These are phyloP conservation scores for Pecten maximus DNA, from an alignment of 2,888 invertebrate genomes.

Conservation along the genomic window DNA sequence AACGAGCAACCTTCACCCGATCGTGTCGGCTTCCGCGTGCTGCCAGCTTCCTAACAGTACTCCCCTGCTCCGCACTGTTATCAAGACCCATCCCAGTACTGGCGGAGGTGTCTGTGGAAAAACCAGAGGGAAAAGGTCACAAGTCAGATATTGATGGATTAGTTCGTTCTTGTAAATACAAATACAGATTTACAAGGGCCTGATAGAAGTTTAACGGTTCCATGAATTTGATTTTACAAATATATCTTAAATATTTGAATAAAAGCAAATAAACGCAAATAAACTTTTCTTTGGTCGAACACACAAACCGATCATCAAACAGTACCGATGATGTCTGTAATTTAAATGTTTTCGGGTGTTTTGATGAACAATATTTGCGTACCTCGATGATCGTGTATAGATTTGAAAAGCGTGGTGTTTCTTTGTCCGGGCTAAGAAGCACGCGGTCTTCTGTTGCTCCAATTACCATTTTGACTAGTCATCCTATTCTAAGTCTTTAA, in stretches of 20 bases:
- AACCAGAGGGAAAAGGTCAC: not conserved
- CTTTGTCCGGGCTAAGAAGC: not conserved
- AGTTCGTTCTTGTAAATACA: too few relatives aligned
- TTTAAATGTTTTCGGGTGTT: not conserved
- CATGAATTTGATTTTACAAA: too few relatives aligned
- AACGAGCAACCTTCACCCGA: not conserved
- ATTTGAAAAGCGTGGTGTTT: conserved; percentile 18
- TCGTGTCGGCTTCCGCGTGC: not conserved
- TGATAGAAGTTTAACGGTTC: too few relatives aligned
- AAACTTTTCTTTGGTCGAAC: not conserved
- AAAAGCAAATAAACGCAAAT: too few relatives aligned
- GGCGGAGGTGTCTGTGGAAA: not conserved
- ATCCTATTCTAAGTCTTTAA: not conserved
- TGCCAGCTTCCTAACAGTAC: not conserved
- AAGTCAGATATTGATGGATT: not conserved
- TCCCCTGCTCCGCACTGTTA: not conserved
- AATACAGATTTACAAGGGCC: too few relatives aligned
- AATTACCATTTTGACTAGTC: conserved; percentile 3
- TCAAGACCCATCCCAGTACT: not conserved
- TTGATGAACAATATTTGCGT: not conserved
- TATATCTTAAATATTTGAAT: too few relatives aligned
- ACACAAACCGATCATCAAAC: not conserved
- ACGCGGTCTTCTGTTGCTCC: not conserved
- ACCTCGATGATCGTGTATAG: not conserved
- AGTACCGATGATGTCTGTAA: not conserved